phyloP scores from a whole-genome alignment of 2,113 vertebrate genomes.

The Pseudonaja textilis region DNA sequence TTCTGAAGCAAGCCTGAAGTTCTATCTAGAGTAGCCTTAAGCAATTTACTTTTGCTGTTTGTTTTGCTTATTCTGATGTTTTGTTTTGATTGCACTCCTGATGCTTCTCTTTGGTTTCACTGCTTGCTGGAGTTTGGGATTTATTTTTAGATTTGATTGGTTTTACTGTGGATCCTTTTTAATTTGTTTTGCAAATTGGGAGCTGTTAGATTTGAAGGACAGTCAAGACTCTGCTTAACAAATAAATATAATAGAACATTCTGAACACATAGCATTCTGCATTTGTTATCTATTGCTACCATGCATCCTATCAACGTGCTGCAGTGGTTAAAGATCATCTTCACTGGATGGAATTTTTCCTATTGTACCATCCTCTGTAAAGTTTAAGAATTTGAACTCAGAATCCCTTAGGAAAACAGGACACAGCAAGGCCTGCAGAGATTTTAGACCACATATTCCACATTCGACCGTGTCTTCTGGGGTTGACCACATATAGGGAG shows the following conservation, averaged over 20 bases:
- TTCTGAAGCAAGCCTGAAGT: not conserved
- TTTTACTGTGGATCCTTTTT: not conserved
- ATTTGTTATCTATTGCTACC: not conserved
- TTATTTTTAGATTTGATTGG: not conserved
- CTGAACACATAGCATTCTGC: not conserved
- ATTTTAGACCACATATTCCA: not conserved
- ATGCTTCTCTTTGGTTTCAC: not conserved
- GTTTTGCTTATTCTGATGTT: not conserved
- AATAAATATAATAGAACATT: not conserved
- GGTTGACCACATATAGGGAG: not conserved
- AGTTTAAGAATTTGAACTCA: not conserved
- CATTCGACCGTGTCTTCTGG: not conserved
- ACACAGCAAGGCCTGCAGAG: not conserved
- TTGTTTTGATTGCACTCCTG: not conserved
- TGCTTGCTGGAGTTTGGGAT: not conserved
- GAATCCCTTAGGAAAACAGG: not conserved
- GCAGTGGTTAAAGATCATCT: no score
- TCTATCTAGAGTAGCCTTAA: not conserved
- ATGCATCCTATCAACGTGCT: not conserved
- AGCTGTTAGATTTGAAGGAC: not conserved
- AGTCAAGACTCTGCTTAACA: not conserved
- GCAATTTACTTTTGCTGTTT: not conserved
- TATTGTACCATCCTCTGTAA: not conserved
- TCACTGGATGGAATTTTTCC: not conserved
- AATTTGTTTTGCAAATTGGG: not conserved